Base-by-base conservation (phyloP, 2,797 vertebrate species). In the Australoheros facetus region DNA sequence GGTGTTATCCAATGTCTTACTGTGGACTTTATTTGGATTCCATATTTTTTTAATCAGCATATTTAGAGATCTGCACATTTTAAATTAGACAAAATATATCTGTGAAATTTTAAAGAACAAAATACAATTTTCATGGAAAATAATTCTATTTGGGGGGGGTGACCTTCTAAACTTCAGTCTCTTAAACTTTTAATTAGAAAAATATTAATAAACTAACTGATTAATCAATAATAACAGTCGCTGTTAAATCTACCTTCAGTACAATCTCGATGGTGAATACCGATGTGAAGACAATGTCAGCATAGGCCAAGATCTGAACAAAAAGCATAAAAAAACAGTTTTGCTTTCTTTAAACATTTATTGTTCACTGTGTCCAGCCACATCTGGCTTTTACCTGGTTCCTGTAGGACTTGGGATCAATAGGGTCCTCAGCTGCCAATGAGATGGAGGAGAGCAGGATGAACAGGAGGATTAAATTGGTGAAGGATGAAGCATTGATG, bases 231-330 rank as follows among this genome's bases (percentile, higher is more conserved):
- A 37, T 28, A 3, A 51, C 9, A 54, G 17, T 26, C 13, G 14
- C n/a, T 42, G 17, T 21, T 3, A 10, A 23, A 37, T 93, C 92
- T 92, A 99, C 98, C 97, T 99, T 99, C 32, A 99, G 92, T 69
- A 97, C 95, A 7, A 99, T 99, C 95, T 99, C 98, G 21, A 97
- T 97, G 14, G 98, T 99, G 93, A 99, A 99, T 66, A 99, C 96
- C 11, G 97, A 95, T 4, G 98, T 99, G 93, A 99, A 99, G 71
- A 95, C 97, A 0, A 97, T 97, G 85, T 99, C 98, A 88, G 99
- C 98, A 71, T 99, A 97, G 56, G 95, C 95, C 26, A 99, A 95
- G 82, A 99, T 95, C 98, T 99, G 88, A 58, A 77, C 77, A 86
- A 73, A 79, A 75, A 10, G 30, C 12, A 56, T 37, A 83, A 28